Evolutionary conservation across 2,113 vertebrate genomes (phyloP).

Genomic region (Lampris incognitus): DNA sequence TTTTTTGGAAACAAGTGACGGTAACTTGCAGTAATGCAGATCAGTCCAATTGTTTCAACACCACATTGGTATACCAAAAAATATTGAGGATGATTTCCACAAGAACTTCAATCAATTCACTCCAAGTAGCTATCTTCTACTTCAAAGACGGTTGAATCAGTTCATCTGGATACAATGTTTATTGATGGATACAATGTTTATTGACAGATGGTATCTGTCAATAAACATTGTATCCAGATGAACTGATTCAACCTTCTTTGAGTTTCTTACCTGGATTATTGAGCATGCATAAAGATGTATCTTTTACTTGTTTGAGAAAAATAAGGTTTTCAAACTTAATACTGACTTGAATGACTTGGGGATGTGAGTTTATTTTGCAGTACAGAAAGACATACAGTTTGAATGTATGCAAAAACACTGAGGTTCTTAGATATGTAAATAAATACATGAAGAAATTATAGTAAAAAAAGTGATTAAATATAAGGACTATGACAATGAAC

Average conservation of each 20-base stretch:
- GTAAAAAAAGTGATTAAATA: neutral
- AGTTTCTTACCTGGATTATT: too few relatives aligned
- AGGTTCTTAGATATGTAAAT: neutral
- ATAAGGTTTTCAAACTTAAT: conserved; percentile 46
- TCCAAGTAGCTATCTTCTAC: too few relatives aligned
- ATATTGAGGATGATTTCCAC: conserved; percentile 55
- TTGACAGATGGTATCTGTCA: too few relatives aligned
- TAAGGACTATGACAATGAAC: conserved; percentile 27
- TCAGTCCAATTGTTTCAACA: neutral
- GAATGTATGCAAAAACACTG: conserved; percentile 28
- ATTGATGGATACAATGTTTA: too few relatives aligned
- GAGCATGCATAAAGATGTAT: too few relatives aligned
- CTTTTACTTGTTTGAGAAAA: conserved; percentile 11
- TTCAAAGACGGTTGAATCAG: too few relatives aligned
- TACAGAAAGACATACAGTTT: conserved; percentile 48
- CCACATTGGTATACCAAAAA: conserved; percentile 48
- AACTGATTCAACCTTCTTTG: too few relatives aligned
- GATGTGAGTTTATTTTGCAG: conserved; percentile 21
- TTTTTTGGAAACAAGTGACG: conserved; percentile 13
- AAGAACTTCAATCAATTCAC: too few relatives aligned
- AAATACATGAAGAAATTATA: conserved; percentile 28
- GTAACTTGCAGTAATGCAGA: conserved; percentile 20
- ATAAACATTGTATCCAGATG: too few relatives aligned
- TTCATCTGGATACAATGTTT: too few relatives aligned
- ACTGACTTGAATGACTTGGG: conserved; percentile 28